Base-by-base conservation (phyloP, 37 sponge, comb jelly and placozoan species). In the Spongilla lacustris region DNA sequence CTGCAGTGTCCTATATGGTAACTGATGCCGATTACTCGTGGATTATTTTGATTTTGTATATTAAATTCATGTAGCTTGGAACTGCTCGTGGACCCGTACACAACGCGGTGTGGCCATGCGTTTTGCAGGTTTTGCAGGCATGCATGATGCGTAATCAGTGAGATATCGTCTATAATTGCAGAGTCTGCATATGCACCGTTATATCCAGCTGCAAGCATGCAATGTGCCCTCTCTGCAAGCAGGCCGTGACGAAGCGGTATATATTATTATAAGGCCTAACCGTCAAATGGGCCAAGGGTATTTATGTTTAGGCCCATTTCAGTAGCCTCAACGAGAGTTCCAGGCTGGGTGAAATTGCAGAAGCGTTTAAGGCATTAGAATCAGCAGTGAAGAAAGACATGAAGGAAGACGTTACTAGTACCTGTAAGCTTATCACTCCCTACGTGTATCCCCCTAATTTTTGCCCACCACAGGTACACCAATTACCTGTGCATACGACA, bases 221-320 rank as follows among this genome's bases (percentile, higher is more conserved):
- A 66, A 92, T 84, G 58, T 95, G 95, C 76, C 95, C 95, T 26
- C 90, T 95, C 2, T 95, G 95, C 81, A 95, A 95, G 82, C 82
- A 80, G 48, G 37, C 41, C 22, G 85, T 95, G 24, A 81, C 93
- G 22, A 89, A 73, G 66, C 50, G 92, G 17, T 26, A 26, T 79
- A 58, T 31, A 31, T 21, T 24, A n/a, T 17, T 41, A 27, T 50
- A 50, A n/a, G 50, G 14, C 2, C n/a, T 46, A 46, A 46, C 46
- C 46, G 46, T 46, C 46, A 46, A 46, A 46, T 46, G 46, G 46
- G 46, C 46, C 46, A 23, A 23, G 6, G 27, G 26, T 76, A 41
- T 35, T 22, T 36, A 13, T 25, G 27, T 27, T 74, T 27, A 5
- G 30, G 30, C 33, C 31, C 33, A 31, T 22, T 69, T 30, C 71